Percentiles rank a stretch among this genome's conserved stretches.
These are phyloP conservation scores for Lycaon pictus DNA, from an alignment of 2,113 vertebrate genomes.

Conservation along the genomic window DNA sequence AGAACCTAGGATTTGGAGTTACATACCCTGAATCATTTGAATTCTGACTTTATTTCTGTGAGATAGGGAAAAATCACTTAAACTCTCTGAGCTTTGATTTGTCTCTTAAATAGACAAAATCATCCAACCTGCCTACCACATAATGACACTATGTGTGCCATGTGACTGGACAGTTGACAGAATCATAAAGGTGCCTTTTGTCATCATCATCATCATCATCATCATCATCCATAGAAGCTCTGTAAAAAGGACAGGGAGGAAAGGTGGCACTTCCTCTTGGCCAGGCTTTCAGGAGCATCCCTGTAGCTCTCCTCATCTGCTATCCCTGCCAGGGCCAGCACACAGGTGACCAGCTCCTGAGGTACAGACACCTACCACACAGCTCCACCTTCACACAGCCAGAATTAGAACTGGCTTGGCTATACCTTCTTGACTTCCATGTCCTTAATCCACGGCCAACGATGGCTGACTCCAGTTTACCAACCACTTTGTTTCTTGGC, in stretches of 20 bases:
- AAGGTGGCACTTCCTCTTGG: not conserved
- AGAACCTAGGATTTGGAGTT: not conserved
- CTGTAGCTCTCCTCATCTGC: fast-evolving
- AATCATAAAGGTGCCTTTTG: not conserved
- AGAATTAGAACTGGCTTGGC: fast-evolving
- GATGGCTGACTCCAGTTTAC: not conserved
- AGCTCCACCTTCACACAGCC: fast-evolving
- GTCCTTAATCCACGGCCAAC: not conserved
- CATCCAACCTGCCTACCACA: not conserved
- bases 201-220: fast-evolving
- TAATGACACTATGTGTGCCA: fast-evolving
- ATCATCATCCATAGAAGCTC: too few species aligned
- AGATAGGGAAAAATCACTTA: not conserved
- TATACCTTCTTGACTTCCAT: not conserved
- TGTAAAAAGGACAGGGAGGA: not conserved
- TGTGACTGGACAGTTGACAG: not conserved
- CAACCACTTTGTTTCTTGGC: not conserved
- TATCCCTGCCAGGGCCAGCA: not conserved
- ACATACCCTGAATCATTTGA: not conserved
- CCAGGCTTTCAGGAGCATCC: too few species aligned
- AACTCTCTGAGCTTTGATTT: not conserved
- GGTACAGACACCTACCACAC: fast-evolving
- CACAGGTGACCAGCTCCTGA: not conserved
- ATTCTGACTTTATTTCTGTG: not conserved
- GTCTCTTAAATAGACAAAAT: not conserved